phyloP scores from a whole-genome alignment of 2,888 invertebrate genomes.

The Parthenolecanium corni region DNA sequence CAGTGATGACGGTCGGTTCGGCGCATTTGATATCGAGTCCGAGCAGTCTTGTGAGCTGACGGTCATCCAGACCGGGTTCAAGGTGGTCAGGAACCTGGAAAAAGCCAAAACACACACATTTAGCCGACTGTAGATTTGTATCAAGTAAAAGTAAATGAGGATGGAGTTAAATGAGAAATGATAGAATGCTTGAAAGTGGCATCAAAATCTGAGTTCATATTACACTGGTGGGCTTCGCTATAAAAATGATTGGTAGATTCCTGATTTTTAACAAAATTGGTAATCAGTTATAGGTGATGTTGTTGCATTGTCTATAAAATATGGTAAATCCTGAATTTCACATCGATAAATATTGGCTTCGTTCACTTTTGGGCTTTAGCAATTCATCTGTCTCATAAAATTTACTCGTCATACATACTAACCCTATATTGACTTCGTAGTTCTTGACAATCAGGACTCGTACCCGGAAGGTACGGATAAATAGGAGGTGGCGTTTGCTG shows the following conservation, averaged over 20 bases:
- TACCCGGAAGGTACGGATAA: conserved; percentile 67
- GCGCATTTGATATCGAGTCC: conserved; percentile 53
- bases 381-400: too few species aligned
- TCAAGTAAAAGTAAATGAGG: background rate
- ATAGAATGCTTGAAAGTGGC: background rate
- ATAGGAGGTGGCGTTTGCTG: conserved; percentile 69
- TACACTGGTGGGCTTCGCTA: too few species aligned
- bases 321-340: too few species aligned
- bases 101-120: background rate
- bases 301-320: too few species aligned
- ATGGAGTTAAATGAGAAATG: background rate
- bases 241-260: too few species aligned
- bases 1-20: conserved; percentile 29
- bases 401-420: too few species aligned
- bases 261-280: too few species aligned
- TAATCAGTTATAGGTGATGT: too few species aligned
- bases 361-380: too few species aligned
- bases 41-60: conserved; percentile 63
- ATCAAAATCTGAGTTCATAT: too few species aligned
- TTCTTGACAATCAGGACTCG: conserved; percentile 50
- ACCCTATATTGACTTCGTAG: conserved; percentile 52
- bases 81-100: conserved; percentile 54
- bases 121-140: background rate
- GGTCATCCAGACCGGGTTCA: conserved; percentile 77
- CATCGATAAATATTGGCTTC: too few species aligned